Evolutionary conservation across 2,113 vertebrate genomes (phyloP), one percentile per base, ranked within the genome.

Genomic region (Nyctibius bracteatus): DNA sequence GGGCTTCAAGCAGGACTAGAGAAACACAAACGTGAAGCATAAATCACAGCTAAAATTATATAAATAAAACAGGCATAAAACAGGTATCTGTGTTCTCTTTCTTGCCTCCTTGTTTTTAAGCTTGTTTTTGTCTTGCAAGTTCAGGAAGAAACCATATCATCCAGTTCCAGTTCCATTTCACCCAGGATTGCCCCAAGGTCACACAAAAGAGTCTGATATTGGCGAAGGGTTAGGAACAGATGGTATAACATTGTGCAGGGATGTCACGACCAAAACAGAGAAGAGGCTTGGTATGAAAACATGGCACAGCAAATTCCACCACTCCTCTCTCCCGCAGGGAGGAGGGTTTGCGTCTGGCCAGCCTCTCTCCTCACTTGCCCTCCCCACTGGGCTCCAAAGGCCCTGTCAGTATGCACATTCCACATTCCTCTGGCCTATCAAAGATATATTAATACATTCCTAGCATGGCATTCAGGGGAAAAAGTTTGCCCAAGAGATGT

Each of bases 361-460:
- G 75, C 62, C 43, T 85, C 90, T 87, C 84, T 92, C 83, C 81
- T 92, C 68, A 80, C 74, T 96, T 95, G 85, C 89, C 81, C 75
- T 92, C 57, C 92, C 67, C 18, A 80, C 44, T 83, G 65, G 88
- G 81, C 86, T 96, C 55, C 66, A 94, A 96, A 95, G 23, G 59
- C 84, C 62, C 67, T 63, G 67, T 95, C 70, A 90, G 72, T 68
- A 95, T 81, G 75, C 82, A 73, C 94, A 96, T 96, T 97, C 95
- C 86, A 94, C 88, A 90, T 97, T 94, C 96, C 94, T 97, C 94
- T 91, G 91, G 95, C 84, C 86, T 96, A 96, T 92, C 96, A 90
- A 73, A 87, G 90, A 70, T 28, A 95, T 97, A 98, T 96, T 95
- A 97, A 97, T 98, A 97, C 96, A 98, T 98, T 98, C 96, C 95